A percentile compares a stretch with the other conserved stretches of the same genome.
phyloP scores from a whole-genome alignment of 2,888 invertebrate species.

The Agrochola circellaris region DNA sequence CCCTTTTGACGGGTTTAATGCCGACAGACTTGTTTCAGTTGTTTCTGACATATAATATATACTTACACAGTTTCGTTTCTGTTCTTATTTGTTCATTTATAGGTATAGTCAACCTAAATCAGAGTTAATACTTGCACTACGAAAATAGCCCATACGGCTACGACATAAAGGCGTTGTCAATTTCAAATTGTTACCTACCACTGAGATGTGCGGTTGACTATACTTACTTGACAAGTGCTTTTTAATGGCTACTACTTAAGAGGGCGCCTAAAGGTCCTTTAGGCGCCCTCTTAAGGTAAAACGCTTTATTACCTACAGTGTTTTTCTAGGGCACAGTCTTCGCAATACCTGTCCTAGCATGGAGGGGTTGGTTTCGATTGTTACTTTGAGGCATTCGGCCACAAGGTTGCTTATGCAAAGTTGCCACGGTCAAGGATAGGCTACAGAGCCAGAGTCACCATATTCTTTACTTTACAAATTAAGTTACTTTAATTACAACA shows the following conservation, averaged over 20 bases:
- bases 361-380: constrained; percentile 10
- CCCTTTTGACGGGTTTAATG: neutral
- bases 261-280: too few species aligned
- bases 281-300: too few species aligned
- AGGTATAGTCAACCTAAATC: neutral
- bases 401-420: neutral
- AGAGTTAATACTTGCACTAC: neutral
- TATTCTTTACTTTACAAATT: neutral
- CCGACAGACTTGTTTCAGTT: neutral
- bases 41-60: neutral
- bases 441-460: neutral
- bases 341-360: neutral
- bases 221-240: neutral
- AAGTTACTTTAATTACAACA: too few species aligned
- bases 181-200: neutral
- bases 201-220: neutral
- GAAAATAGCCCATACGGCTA: neutral
- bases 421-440: constrained; percentile 1
- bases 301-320: neutral
- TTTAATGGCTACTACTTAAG: neutral
- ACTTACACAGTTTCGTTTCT: neutral
- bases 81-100: neutral
- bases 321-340: neutral
- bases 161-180: neutral
- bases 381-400: neutral